Conservation (phyloP, 2,113 vertebrate genomes). For the Thryonomys swinderianus region DNA sequence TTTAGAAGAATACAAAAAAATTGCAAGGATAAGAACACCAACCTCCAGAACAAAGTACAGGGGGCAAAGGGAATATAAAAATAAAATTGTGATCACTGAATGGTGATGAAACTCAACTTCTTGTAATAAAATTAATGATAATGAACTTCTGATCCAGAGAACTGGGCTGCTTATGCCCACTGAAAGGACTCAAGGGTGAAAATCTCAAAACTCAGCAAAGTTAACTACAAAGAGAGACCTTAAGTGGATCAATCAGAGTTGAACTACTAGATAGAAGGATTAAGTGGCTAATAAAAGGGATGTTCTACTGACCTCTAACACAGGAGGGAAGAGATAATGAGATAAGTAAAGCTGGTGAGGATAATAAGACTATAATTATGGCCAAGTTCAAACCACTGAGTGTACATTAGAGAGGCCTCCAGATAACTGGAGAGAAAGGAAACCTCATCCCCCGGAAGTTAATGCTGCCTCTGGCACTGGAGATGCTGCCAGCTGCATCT, state of each 20-base stretch:
- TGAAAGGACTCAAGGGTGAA: conserved; percentile 79
- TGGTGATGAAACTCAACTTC: conserved; percentile 52
- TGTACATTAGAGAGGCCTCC: conserved; percentile 62
- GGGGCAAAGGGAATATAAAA: not conserved
- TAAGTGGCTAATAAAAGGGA: conserved; percentile 89
- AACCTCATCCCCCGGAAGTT: not conserved
- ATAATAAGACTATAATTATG: conserved; percentile 89
- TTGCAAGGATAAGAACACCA: not conserved
- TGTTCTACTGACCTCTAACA: conserved; percentile 87
- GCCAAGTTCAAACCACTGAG: conserved; percentile 84
- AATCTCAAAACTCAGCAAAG: conserved; percentile 86
- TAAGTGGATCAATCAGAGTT: conserved; percentile 85
- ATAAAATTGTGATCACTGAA: conserved; percentile 20
- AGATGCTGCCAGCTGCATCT: not conserved
- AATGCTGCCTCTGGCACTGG: not conserved
- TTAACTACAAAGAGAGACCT: conserved; percentile 83
- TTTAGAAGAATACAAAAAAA: not conserved
- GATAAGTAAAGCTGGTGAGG: conserved; percentile 89
- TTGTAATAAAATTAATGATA: conserved; percentile 72
- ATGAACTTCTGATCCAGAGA: conserved; percentile 80
- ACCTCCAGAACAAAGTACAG: not conserved
- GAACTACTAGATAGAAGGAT: conserved; percentile 87
- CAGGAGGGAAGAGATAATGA: conserved; percentile 87
- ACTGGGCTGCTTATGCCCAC: conserved; percentile 74
- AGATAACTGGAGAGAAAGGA: not conserved